Percentiles rank a stretch among this genome's conserved stretches.
Evolutionary conservation across 2,113 vertebrate species (phyloP).

Genomic region (Meleagris gallopavo): DNA sequence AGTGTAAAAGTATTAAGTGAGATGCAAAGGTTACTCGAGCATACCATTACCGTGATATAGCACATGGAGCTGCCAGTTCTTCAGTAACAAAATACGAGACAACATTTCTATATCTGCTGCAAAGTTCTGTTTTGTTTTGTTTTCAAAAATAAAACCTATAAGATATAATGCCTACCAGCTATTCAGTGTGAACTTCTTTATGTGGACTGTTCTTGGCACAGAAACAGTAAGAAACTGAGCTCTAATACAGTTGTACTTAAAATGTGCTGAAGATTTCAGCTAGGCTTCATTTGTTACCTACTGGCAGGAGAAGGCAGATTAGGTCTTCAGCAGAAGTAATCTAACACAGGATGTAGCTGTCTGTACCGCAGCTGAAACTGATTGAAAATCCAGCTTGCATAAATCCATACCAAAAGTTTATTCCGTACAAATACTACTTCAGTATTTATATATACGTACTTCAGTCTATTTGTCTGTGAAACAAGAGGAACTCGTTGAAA

Average conservation of each 20-base stretch:
- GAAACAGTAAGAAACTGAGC: not conserved
- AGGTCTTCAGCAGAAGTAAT: not conserved
- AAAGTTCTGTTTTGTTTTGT: constrained; percentile 55
- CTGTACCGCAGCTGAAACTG: not conserved
- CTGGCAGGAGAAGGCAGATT: not conserved
- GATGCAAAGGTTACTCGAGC: not conserved
- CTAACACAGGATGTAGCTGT: not conserved
- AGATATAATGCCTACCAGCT: not conserved
- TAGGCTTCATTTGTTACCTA: not conserved
- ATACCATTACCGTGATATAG: not conserved
- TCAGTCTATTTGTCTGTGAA: not conserved
- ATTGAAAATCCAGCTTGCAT: not conserved
- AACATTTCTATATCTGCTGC: constrained; percentile 2
- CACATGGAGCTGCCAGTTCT: rapidly evolving
- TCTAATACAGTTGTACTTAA: not conserved
- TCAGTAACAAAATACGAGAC: not conserved
- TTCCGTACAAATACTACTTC: not conserved
- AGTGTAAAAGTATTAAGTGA: not conserved
- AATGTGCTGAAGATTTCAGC: not conserved
- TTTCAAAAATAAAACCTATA: constrained; percentile 56
- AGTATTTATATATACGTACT: not conserved
- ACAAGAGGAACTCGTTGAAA: not conserved
- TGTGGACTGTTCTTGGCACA: constrained; percentile 11
- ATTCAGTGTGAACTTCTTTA: constrained; percentile 50
- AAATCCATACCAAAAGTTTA: not conserved